A percentile compares a stretch with the other conserved stretches of the same genome.
Evolutionary conservation across 2,113 vertebrate genomes (phyloP).

Genomic region (Scomber japonicus): DNA sequence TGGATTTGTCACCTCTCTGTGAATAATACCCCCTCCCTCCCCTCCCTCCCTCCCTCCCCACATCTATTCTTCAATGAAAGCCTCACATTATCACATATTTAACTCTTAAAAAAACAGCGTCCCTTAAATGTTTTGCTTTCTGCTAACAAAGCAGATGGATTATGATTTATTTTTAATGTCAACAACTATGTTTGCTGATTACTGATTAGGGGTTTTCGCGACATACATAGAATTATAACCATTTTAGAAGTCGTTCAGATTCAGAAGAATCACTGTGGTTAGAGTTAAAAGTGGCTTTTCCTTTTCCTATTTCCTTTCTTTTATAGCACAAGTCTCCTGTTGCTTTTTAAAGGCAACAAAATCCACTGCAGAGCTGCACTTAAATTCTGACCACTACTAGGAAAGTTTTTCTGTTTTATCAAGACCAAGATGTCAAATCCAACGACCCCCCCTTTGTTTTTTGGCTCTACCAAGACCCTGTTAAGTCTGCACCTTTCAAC

Average conservation of each 20-base stretch:
- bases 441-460: background rate
- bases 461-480: slow-evolving; percentile 34
- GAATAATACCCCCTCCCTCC: slow-evolving; percentile 16
- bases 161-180: slow-evolving; percentile 33
- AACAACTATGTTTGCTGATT: slow-evolving; percentile 47
- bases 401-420: slow-evolving; percentile 52
- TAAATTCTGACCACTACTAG: slow-evolving; percentile 8
- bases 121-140: slow-evolving; percentile 21
- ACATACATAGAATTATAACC: slow-evolving; percentile 14
- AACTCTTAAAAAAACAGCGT: background rate
- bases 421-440: slow-evolving; percentile 57
- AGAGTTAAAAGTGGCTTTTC: background rate
- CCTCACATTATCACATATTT: slow-evolving; percentile 34
- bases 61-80: slow-evolving; percentile 31
- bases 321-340: background rate
- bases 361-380: slow-evolving; percentile 2
- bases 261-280: background rate
- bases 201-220: slow-evolving; percentile 41
- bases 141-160: slow-evolving; percentile 44
- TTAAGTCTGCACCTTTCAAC: slow-evolving; percentile 66
- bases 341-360: slow-evolving; percentile 10
- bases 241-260: background rate
- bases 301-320: background rate
- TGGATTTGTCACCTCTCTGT: slow-evolving; percentile 55
- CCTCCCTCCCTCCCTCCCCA: background rate